Conservation (phyloP, 1,140 invertebrate species). For the Callitettix versicolor region DNA sequence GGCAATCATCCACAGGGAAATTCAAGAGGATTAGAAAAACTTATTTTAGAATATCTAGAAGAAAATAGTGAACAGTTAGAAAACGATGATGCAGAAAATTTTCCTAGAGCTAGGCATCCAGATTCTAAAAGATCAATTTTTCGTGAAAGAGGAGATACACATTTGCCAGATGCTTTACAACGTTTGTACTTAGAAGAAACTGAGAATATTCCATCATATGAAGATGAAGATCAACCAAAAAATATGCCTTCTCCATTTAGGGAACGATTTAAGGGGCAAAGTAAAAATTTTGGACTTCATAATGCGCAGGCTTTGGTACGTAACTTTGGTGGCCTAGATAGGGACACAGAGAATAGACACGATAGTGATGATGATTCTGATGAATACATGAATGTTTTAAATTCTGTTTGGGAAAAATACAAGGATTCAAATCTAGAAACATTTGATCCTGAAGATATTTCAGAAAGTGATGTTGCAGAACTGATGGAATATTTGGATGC, state of each 20-base stretch:
- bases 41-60: constrained; percentile 16
- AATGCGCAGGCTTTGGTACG: constrained; percentile 18
- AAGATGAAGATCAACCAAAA: constrained; percentile 11
- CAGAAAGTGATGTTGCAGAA: constrained; percentile 12
- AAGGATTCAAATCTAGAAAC: constrained; percentile 10
- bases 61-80: constrained; percentile 1
- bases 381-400: constrained; percentile 20
- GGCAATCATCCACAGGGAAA: background rate
- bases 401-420: constrained; percentile 24
- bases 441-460: constrained; percentile 12
- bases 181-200: constrained; percentile 10
- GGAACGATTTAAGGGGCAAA: constrained; percentile 17
- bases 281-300: background rate
- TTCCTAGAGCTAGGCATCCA: background rate
- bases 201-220: background rate
- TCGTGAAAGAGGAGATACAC: constrained; percentile 21
- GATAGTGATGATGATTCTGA: constrained; percentile 14
- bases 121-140: constrained; percentile 22
- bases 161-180: constrained; percentile 17
- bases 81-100: background rate
- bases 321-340: constrained; percentile 18
- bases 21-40: constrained; percentile 13
- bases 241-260: constrained; percentile 22
- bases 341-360: constrained; percentile 11
- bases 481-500: constrained; percentile 8